Evolutionary conservation across 2,888 invertebrate species (phyloP).

Genomic region (Heliconius ismenius): DNA sequence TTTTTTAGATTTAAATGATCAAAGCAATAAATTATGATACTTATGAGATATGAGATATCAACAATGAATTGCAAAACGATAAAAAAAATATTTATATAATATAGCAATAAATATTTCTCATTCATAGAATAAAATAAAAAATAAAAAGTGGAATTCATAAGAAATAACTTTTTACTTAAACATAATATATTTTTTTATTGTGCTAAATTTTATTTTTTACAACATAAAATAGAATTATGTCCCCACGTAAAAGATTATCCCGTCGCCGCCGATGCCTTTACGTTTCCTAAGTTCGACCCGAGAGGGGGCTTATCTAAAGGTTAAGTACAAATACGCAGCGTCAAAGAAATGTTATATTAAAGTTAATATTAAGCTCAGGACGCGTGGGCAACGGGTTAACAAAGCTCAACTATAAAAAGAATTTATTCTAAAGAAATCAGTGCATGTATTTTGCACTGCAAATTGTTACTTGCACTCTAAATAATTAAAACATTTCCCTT

Average conservation of each 20-base stretch:
- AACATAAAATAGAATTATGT: conserved; percentile 1
- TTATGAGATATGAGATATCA: not conserved
- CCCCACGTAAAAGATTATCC: conserved; percentile 2
- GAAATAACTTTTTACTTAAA: not conserved
- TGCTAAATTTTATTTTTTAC: not conserved
- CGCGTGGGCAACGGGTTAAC: conserved; percentile 3
- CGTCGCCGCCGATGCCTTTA: not conserved
- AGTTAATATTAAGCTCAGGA: not conserved
- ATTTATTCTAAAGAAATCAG: conserved; percentile 1
- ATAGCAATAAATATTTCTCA: not conserved
- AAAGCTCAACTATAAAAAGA: not conserved
- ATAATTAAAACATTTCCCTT: conserved; percentile 31
- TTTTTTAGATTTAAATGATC: too few relatives aligned
- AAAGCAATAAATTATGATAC: not conserved
- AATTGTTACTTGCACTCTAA: conserved; percentile 27
- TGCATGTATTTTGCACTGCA: not conserved
- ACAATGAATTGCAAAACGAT: not conserved
- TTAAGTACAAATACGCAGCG: conserved; percentile 7
- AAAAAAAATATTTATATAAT: not conserved
- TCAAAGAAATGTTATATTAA: conserved; percentile 21
- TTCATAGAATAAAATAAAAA: not conserved
- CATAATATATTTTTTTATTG: not conserved
- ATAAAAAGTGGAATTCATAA: not conserved
- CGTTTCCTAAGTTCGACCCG: not conserved
- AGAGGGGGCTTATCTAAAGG: conserved; percentile 10